Conservation (phyloP, 2,113 vertebrate genomes). For the Meriones unguiculatus region DNA sequence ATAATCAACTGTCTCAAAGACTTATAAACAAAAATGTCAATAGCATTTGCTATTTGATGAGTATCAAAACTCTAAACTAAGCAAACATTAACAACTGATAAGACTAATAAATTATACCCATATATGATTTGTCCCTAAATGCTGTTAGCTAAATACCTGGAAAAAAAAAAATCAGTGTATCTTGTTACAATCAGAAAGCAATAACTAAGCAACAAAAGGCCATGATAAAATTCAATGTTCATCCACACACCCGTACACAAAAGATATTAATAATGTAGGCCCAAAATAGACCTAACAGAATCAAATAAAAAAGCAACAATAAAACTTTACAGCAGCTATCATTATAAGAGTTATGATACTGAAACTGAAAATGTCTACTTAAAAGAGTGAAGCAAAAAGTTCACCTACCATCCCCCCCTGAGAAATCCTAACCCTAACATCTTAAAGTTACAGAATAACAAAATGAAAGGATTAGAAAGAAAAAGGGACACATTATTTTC, state of each 20-base stretch:
- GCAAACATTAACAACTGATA: conserved; percentile 8
- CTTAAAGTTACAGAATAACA: not conserved
- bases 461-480: conserved; percentile 19
- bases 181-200: not conserved
- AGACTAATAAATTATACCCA: conserved; percentile 28
- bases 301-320: not conserved
- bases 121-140: conserved; percentile 26
- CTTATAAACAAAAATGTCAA: conserved; percentile 23
- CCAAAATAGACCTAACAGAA: conserved; percentile 23
- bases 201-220: conserved; percentile 7
- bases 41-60: conserved; percentile 11
- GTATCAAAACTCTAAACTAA: conserved; percentile 31
- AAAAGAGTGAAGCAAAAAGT: not conserved
- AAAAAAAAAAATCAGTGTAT: conserved; percentile 7
- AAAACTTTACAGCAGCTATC: not conserved
- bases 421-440: not conserved
- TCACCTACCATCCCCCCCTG: not conserved
- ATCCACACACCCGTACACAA: not conserved
- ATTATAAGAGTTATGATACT: not conserved
- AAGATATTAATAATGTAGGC: not conserved
- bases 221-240: conserved; percentile 33
- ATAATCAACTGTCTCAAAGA: not conserved
- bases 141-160: not conserved
- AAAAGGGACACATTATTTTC: conserved; percentile 17
- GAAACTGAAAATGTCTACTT: not conserved